Evolutionary conservation across 2,797 vertebrate genomes (phyloP).

Genomic region (Nasua narica): DNA sequence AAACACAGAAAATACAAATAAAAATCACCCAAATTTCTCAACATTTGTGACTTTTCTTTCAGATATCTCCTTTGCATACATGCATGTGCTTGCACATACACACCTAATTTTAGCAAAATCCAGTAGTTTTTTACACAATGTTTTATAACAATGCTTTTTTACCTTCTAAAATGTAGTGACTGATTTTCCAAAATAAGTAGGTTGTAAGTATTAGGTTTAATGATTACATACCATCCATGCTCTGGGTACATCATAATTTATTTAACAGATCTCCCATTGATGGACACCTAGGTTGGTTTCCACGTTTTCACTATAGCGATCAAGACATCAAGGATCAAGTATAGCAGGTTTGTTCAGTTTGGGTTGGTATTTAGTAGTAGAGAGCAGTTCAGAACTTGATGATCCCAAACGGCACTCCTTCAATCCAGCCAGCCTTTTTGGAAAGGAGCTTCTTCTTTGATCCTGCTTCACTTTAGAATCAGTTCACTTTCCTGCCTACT

Average conservation of each 20-base stretch:
- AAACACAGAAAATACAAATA: constrained; percentile 11
- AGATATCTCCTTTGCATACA: not conserved
- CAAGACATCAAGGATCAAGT: constrained; percentile 21
- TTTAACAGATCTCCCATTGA: not conserved
- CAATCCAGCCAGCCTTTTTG: not conserved
- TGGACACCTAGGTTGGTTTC: not conserved
- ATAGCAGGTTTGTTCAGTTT: not conserved
- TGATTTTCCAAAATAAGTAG: not conserved
- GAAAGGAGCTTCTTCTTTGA: not conserved
- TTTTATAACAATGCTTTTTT: not conserved
- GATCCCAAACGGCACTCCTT: not conserved
- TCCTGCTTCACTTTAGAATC: not conserved
- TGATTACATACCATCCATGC: not conserved
- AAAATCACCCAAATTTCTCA: not conserved
- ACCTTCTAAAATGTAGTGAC: not conserved
- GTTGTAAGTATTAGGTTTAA: not conserved
- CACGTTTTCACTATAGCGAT: not conserved
- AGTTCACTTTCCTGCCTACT: not conserved
- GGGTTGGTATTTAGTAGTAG: not conserved
- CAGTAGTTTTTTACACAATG: not conserved
- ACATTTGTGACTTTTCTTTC: not conserved
- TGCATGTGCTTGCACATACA: not conserved
- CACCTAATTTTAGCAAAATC: not conserved
- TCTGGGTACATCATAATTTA: not conserved
- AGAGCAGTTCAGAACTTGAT: not conserved